Conservation (phyloP, 2,113 vertebrate species). For the Synodontis membranacea region DNA sequence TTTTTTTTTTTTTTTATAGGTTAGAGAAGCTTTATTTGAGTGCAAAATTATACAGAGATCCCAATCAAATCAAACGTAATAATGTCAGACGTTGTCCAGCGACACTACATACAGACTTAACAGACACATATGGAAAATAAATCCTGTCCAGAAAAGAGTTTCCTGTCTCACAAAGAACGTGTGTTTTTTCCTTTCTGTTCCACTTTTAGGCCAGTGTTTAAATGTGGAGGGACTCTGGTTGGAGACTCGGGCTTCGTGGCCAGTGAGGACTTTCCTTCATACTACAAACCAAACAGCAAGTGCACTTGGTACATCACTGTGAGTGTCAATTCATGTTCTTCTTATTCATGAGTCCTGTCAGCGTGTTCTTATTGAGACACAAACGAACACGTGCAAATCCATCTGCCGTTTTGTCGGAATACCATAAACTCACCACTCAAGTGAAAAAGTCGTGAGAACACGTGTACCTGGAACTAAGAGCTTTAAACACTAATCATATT, state of each 20-base stretch:
- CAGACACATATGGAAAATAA: not conserved
- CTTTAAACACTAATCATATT: not conserved
- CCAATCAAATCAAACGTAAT: too few relatives aligned
- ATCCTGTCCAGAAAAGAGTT: not conserved
- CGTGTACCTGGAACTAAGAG: not conserved
- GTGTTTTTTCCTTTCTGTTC: not conserved
- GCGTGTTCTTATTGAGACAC: not conserved
- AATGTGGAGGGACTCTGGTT: constrained; percentile 81
- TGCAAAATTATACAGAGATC: too few relatives aligned
- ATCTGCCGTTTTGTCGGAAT: not conserved
- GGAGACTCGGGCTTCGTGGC: constrained; percentile 82
- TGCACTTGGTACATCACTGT: constrained; percentile 89
- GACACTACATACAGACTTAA: too few relatives aligned
- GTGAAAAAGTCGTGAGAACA: not conserved
- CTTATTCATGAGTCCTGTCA: not conserved
- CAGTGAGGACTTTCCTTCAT: constrained; percentile 84
- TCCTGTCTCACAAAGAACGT: not conserved
- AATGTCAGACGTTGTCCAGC: too few relatives aligned
- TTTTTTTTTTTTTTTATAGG: too few relatives aligned
- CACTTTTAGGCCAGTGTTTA: constrained; percentile 78
- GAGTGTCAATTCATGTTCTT: constrained; percentile 55
- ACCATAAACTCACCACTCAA: not conserved
- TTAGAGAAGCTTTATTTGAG: not conserved
- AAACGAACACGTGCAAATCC: not conserved
- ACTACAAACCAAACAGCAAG: constrained; percentile 81